phyloP scores from a whole-genome alignment of 2,113 vertebrate genomes.

The Buteo buteo region DNA sequence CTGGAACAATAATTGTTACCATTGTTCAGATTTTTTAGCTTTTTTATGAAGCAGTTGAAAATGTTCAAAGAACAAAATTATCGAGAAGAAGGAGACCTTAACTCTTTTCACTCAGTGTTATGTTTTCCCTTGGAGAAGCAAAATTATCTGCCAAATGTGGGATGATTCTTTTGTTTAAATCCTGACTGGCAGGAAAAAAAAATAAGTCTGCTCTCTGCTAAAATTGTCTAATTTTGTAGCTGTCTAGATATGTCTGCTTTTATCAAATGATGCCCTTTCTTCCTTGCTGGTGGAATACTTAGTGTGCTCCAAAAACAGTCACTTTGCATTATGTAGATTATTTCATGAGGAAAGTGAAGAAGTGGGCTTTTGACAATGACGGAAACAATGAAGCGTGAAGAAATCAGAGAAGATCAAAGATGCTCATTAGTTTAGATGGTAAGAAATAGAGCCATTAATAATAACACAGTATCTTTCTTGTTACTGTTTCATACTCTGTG shows the following conservation, averaged over 20 bases:
- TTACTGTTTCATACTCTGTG: neutral
- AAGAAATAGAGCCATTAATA: neutral
- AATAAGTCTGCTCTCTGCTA: neutral
- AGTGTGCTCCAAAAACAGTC: neutral
- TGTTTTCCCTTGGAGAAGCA: neutral
- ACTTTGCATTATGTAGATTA: conserved; percentile 22
- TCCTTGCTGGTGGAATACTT: neutral
- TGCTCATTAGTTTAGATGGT: neutral
- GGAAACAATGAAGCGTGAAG: neutral
- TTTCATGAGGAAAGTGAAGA: neutral
- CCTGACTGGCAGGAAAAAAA: neutral
- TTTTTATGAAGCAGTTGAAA: neutral
- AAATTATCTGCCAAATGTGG: neutral
- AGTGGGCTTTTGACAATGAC: neutral
- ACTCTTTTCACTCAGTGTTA: neutral
- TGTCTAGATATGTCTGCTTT: neutral
- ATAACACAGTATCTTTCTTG: neutral
- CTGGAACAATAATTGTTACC: neutral
- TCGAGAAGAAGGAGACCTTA: neutral
- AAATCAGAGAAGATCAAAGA: conserved; percentile 12
- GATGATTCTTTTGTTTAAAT: neutral
- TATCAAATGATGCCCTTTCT: neutral
- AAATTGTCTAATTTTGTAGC: neutral
- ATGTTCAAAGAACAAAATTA: neutral
- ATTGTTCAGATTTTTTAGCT: neutral